A percentile compares a stretch with the other conserved stretches of the same genome.
Conservation (phyloP, 1,140 invertebrate genomes). For the Drosophila equinoxialis region DNA sequence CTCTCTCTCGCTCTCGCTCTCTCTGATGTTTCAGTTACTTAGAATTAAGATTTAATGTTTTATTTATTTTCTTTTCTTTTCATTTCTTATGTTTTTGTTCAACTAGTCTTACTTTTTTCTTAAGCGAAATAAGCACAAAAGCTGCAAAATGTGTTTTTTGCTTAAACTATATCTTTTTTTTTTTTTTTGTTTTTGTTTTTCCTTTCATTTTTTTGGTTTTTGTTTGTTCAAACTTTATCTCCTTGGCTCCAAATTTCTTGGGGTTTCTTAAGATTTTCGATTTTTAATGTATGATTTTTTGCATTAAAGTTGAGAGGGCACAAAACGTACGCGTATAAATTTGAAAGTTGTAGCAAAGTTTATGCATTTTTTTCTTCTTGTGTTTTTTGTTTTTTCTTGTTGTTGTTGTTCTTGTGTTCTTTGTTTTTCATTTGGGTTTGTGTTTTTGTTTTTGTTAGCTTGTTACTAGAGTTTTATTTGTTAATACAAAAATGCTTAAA, state of each 20-base stretch:
- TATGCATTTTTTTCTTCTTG: constrained; percentile 37
- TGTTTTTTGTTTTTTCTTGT: constrained; percentile 27
- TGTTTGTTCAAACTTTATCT: constrained; percentile 47
- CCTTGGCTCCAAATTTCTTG: constrained; percentile 48
- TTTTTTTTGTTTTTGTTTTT: constrained; percentile 17
- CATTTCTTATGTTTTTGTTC: constrained; percentile 48
- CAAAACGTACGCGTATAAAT: constrained; percentile 74
- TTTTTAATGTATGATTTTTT: constrained; percentile 72
- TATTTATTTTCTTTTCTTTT: constrained; percentile 55
- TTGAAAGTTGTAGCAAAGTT: constrained; percentile 73
- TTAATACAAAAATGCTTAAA: constrained; percentile 74
- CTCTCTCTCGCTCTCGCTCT: neutral
- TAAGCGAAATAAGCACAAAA: constrained; percentile 82
- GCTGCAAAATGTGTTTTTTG: constrained; percentile 81
- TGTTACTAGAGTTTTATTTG: constrained; percentile 64
- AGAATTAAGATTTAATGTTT: constrained; percentile 63
- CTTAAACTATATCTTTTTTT: constrained; percentile 69
- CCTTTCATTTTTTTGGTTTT: constrained; percentile 1
- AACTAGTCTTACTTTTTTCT: constrained; percentile 73
- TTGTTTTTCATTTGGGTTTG: constrained; percentile 10
- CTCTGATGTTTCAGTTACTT: constrained; percentile 52
- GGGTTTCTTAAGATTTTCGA: constrained; percentile 28
- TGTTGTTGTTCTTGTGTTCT: neutral
- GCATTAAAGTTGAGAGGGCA: constrained; percentile 69
- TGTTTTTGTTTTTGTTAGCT: constrained; percentile 49